Base-by-base conservation (phyloP, 2,888 invertebrate genomes). In the Apocheima hispidaria region DNA sequence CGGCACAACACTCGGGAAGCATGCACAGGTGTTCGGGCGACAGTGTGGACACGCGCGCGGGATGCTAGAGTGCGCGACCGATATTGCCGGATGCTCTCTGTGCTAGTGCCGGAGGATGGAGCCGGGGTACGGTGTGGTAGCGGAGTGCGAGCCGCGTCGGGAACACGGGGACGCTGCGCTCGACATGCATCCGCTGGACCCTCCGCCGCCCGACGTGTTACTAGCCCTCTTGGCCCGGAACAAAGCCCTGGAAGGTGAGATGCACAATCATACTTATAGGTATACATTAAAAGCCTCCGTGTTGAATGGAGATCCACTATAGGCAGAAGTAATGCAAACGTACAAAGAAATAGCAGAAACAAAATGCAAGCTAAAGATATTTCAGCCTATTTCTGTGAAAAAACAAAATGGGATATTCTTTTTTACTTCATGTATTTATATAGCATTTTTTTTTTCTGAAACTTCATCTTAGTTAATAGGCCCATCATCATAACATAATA, bases 181-280 rank as follows among this genome's bases (percentile, higher is more conserved):
- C 58, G 90, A 88, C 63, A 87, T 90, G 86, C 90, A 90, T 69
- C 84, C 86, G 48, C 75, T 92, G 52, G 90, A 91, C 60, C 92
- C 92, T 77, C 96, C 96, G 63, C 96, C 96, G 83, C 96, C 97
- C 20, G 97, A 98, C 82, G 96, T 98, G 70, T 94, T 98, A 55
- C 93, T 97, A 48, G 97, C 97, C 10, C 93, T 98, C 58, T 93
- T 98, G 64, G 96, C 97, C 36, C 94, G 97, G 82, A 98, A 98
- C 88, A 97, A 97, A 88, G 96, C 96, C 63, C 94, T 98, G 46
- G 97, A 97, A 97, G 97, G 98, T 98, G 93, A 93, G 94, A 75
- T 53, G 14, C 43, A 16, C 26, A 14, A 26, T 5, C 23, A 41
- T 41, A 14, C 9, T 12, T 6, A 41, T 21, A 41, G n/a, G 6